Evolutionary conservation across 2,888 invertebrate species (phyloP).

Genomic region (Gasteruption jaculator): DNA sequence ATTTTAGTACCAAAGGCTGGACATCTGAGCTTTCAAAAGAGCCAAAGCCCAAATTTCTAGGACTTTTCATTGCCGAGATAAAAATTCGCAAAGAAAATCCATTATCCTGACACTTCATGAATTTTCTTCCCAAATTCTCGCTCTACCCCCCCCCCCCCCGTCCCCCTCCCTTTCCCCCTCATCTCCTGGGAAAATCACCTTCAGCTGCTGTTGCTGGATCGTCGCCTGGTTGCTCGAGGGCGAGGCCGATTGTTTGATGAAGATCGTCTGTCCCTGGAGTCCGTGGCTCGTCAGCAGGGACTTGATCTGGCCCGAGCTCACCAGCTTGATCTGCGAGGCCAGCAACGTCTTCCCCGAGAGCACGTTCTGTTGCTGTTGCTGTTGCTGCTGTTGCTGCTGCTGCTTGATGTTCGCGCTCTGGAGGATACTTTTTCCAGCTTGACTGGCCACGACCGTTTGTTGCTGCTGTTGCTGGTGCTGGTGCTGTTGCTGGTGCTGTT

Average conservation of each 20-base stretch:
- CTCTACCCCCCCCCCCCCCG: no score
- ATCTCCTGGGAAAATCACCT: no score
- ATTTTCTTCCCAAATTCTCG: no score
- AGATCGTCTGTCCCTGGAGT: slow-evolving; percentile 48
- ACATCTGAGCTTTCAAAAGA: no score
- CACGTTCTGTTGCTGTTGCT: slow-evolving; percentile 37
- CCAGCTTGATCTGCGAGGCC: slow-evolving; percentile 48
- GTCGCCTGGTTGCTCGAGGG: slow-evolving; percentile 39
- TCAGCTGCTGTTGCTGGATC: slow-evolving; percentile 50
- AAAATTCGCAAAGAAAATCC: no score
- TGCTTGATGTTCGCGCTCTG: slow-evolving; percentile 42
- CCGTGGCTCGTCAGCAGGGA: slow-evolving; percentile 47
- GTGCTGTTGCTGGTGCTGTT: slow-evolving; percentile 29
- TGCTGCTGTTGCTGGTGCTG: slow-evolving; percentile 35
- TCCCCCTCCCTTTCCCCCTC: no score
- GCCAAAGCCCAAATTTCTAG: no score
- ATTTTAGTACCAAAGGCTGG: no score
- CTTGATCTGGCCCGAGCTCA: slow-evolving; percentile 48
- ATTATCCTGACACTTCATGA: no score
- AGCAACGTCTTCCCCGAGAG: slow-evolving; percentile 46
- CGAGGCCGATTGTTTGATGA: slow-evolving; percentile 46
- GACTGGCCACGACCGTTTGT: slow-evolving; percentile 32
- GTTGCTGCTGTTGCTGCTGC: slow-evolving; percentile 30
- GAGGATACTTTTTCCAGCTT: slow-evolving; percentile 38
- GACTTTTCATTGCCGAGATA: no score